Conservation (phyloP, 2,797 vertebrate species). For the Sparus aurata region DNA sequence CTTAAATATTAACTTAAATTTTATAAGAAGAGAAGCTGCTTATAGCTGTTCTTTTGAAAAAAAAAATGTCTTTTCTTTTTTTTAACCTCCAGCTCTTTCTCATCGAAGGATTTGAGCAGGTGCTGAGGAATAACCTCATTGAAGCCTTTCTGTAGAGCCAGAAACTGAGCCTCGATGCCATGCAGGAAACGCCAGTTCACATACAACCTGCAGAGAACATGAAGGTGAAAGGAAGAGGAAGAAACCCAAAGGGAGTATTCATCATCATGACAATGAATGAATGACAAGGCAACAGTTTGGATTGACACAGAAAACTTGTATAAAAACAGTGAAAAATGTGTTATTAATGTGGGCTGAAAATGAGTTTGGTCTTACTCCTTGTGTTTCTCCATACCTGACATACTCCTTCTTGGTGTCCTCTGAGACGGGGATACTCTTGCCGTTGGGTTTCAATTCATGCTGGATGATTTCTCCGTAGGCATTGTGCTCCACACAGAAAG, state of each 20-base stretch:
- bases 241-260: neutral
- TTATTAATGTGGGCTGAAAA: neutral
- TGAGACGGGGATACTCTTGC: constrained; percentile 92
- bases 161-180: constrained; percentile 97
- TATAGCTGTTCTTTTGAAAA: no score
- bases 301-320: neutral
- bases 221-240: neutral
- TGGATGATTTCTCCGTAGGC: constrained; percentile 98
- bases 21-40: no score
- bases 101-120: constrained; percentile 96
- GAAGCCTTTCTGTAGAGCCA: constrained; percentile 98
- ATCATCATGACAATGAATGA: neutral
- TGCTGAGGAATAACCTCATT: constrained; percentile 99
- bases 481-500: constrained; percentile 97
- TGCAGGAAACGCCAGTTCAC: constrained; percentile 98
- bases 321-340: neutral
- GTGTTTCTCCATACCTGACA: constrained; percentile 87
- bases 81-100: constrained; percentile 96
- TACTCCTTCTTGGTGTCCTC: constrained; percentile 97
- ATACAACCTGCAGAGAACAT: constrained; percentile 88
- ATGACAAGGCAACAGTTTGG: neutral
- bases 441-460: constrained; percentile 97
- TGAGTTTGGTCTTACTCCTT: neutral
- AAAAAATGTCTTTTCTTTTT: no score
- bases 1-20: neutral